Evolutionary conservation across 1,140 invertebrate genomes (phyloP).

Genomic region (Acromyrmex charruanus): DNA sequence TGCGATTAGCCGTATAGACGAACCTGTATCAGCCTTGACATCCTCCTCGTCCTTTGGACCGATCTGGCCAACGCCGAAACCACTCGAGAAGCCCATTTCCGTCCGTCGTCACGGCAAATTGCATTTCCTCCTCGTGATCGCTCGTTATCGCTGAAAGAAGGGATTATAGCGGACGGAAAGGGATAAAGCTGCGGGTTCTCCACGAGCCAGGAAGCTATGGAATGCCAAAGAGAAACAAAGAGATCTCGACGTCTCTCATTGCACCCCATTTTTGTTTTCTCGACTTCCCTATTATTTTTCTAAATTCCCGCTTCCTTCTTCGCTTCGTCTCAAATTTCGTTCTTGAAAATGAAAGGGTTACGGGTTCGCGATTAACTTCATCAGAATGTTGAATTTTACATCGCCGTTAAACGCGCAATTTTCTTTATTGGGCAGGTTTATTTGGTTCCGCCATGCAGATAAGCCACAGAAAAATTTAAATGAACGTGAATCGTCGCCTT

Average conservation of each 20-base stretch:
- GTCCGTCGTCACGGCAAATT: slow-evolving; percentile 71
- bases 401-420: slow-evolving; percentile 21
- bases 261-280: slow-evolving; percentile 50
- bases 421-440: slow-evolving; percentile 15
- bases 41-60: slow-evolving; percentile 36
- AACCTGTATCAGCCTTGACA: slow-evolving; percentile 62
- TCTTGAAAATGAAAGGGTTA: slow-evolving; percentile 39
- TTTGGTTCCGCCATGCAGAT: neutral
- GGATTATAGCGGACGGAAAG: slow-evolving; percentile 63
- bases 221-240: slow-evolving; percentile 41
- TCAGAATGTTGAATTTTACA: slow-evolving; percentile 41
- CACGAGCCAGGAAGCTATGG: neutral
- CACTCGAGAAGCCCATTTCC: slow-evolving; percentile 72
- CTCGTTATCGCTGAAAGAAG: slow-evolving; percentile 71
- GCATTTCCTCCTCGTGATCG: slow-evolving; percentile 74
- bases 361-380: slow-evolving; percentile 34
- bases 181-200: slow-evolving; percentile 40
- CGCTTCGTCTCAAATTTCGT: slow-evolving; percentile 25
- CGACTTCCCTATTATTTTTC: slow-evolving; percentile 47
- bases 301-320: slow-evolving; percentile 28
- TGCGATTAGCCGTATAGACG: slow-evolving; percentile 48
- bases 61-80: slow-evolving; percentile 62
- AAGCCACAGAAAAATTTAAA: slow-evolving; percentile 10
- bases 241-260: slow-evolving; percentile 22
- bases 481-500: neutral